Evolutionary conservation across 2,113 vertebrate species (phyloP).

Genomic region (Sardina pilchardus): DNA sequence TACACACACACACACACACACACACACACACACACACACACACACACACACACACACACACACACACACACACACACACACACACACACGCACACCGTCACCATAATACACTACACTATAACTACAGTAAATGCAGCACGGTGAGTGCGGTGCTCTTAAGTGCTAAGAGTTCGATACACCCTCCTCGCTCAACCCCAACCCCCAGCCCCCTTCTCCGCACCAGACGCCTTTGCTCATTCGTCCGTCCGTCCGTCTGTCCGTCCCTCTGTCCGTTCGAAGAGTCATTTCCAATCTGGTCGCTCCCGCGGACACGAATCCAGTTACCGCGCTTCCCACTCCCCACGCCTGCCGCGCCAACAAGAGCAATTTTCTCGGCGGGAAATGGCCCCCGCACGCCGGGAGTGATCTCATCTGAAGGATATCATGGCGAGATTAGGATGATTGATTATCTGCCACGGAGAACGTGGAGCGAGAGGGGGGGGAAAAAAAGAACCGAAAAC

Average conservation of each 20-base stretch:
- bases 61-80: neutral
- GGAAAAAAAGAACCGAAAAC: neutral
- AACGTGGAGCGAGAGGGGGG: neutral
- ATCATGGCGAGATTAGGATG: conserved; percentile 48
- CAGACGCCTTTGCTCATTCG: neutral
- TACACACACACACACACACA: neutral
- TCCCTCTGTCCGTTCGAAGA: conserved; percentile 13
- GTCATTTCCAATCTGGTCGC: conserved; percentile 44
- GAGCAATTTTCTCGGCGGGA: conserved; percentile 51
- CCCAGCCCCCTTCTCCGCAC: neutral
- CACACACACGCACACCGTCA: too few species aligned
- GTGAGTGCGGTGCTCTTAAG: neutral
- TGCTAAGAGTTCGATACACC: neutral
- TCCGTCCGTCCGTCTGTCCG: neutral
- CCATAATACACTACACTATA: neutral
- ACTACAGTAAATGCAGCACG: neutral
- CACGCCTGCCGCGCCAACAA: conserved; percentile 26
- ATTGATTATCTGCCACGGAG: conserved; percentile 51
- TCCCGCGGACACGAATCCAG: conserved; percentile 24
- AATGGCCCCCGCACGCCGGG: conserved; percentile 39
- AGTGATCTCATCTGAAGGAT: conserved; percentile 51
- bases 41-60: neutral
- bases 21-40: neutral
- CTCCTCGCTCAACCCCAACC: neutral
- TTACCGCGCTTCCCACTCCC: conserved; percentile 15